phyloP scores from a whole-genome alignment of 2,113 vertebrate species.

The Uropsilus gracilis region DNA sequence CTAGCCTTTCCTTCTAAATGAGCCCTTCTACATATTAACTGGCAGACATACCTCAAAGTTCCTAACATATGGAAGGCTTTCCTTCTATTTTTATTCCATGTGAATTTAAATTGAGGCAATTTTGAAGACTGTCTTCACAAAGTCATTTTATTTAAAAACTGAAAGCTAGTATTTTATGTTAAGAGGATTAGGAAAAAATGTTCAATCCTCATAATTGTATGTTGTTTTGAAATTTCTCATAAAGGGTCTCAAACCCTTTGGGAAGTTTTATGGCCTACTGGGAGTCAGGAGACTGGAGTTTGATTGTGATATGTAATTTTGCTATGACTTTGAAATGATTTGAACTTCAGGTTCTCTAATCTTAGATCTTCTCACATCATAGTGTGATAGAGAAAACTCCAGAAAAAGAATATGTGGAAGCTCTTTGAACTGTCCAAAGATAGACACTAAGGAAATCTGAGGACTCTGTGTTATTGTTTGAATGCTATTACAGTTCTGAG shows the following conservation, averaged over 20 bases:
- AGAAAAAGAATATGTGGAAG: slow-evolving; percentile 52
- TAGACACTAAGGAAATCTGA: slow-evolving; percentile 50
- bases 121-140: slow-evolving; percentile 68
- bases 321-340: slow-evolving; percentile 59
- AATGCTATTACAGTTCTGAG: slow-evolving; percentile 24
- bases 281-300: background rate
- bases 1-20: slow-evolving; percentile 33
- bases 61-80: slow-evolving; percentile 40
- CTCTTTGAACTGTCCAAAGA: slow-evolving; percentile 59
- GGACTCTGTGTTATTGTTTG: slow-evolving; percentile 39
- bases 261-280: background rate
- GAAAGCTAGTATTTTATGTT: slow-evolving; percentile 49
- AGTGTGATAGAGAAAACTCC: slow-evolving; percentile 43
- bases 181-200: slow-evolving; percentile 54
- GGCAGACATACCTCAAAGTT: slow-evolving; percentile 61
- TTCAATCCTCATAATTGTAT: slow-evolving; percentile 48
- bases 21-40: slow-evolving; percentile 27
- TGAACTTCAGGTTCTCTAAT: slow-evolving; percentile 61
- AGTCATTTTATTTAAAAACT: slow-evolving; percentile 71
- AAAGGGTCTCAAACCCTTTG: slow-evolving; percentile 50
- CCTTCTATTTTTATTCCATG: slow-evolving; percentile 61
- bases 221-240: slow-evolving; percentile 60
- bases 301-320: slow-evolving; percentile 51
- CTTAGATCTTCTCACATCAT: slow-evolving; percentile 58
- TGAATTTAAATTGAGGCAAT: slow-evolving; percentile 64